A percentile compares a stretch with the other conserved stretches of the same genome.
phyloP scores from a whole-genome alignment of 2,888 invertebrate species.

The Lasiommata megera region DNA sequence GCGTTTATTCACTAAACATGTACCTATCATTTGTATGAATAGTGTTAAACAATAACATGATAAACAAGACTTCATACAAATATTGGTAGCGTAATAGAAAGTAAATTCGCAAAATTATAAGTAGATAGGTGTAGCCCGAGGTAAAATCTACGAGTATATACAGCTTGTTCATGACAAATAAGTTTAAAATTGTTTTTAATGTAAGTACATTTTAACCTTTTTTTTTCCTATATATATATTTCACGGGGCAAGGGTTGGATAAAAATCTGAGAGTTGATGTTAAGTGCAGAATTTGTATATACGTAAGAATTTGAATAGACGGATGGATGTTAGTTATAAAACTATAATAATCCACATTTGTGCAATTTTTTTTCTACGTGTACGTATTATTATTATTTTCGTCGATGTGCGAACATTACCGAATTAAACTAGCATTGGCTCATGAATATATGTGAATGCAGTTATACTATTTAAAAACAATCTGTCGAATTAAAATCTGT shows the following conservation, averaged over 20 bases:
- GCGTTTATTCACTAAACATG: background rate
- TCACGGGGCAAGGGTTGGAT: slow-evolving; percentile 59
- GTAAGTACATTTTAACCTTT: slow-evolving; percentile 28
- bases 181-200: background rate
- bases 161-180: slow-evolving; percentile 1
- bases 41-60: background rate
- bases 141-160: background rate
- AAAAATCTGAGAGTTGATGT: slow-evolving; percentile 51
- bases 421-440: slow-evolving; percentile 69
- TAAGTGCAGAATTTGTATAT: slow-evolving; percentile 65
- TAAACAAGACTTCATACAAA: background rate
- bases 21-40: background rate
- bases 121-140: background rate
- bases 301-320: slow-evolving; percentile 57
- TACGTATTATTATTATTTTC: slow-evolving; percentile 38
- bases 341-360: slow-evolving; percentile 46
- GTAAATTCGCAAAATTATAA: background rate
- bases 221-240: slow-evolving; percentile 48
- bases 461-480: slow-evolving; percentile 75
- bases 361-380: slow-evolving; percentile 46
- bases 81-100: background rate
- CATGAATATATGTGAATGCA: slow-evolving; percentile 67
- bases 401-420: slow-evolving; percentile 63
- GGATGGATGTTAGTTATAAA: slow-evolving; percentile 41
- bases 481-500: slow-evolving; percentile 80